phyloP scores from a whole-genome alignment of 2,113 vertebrate species.

The Calypte anna region DNA sequence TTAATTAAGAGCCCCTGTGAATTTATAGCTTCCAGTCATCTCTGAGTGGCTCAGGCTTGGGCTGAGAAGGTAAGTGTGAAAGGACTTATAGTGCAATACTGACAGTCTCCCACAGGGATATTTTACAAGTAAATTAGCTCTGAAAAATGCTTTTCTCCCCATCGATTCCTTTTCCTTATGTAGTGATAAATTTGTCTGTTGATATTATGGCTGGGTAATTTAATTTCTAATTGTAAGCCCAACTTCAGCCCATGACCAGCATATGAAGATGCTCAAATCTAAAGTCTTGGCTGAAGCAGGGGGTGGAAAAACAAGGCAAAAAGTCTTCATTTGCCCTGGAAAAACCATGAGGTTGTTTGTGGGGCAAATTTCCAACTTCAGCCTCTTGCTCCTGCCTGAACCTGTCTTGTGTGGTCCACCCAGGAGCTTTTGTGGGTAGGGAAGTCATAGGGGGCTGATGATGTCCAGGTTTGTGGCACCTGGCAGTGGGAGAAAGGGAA shows the following conservation, averaged over 20 bases:
- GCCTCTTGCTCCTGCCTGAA: neutral
- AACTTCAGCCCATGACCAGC: neutral
- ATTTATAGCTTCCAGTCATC: neutral
- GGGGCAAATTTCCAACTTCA: neutral
- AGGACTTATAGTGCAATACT: neutral
- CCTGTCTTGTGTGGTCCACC: neutral
- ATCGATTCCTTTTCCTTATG: neutral
- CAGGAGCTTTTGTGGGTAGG: neutral
- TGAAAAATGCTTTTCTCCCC: neutral
- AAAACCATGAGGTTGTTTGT: neutral
- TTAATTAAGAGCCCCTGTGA: neutral
- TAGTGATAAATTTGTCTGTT: neutral
- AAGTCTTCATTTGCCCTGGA: neutral
- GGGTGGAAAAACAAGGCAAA: neutral
- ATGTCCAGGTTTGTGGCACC: neutral
- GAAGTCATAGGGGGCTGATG: neutral
- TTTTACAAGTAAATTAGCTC: constrained; percentile 21
- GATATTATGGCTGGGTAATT: neutral
- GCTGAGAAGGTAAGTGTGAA: neutral
- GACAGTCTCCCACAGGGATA: neutral
- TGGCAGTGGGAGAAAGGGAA: neutral
- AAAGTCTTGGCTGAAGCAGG: neutral
- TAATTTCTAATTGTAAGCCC: constrained; percentile 21
- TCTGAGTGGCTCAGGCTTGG: neutral
- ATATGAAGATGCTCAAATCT: neutral